A percentile compares a stretch with the other conserved stretches of the same genome.
Conservation (phyloP, 2,113 vertebrate species). For the Phainopepla nitens region DNA sequence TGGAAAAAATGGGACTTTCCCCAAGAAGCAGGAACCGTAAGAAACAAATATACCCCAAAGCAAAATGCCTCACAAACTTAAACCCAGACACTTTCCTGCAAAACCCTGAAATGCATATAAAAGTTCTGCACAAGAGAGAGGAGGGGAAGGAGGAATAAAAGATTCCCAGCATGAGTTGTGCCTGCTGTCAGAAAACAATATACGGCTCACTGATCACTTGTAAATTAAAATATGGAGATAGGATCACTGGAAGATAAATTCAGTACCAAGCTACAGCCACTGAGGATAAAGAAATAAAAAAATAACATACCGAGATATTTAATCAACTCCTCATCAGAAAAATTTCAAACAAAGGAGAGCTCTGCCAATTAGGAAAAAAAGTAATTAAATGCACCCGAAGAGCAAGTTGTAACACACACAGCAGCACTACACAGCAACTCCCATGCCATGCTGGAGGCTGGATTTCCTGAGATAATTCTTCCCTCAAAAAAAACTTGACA, state of each 20-base stretch:
- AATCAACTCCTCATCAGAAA: slow-evolving; percentile 27
- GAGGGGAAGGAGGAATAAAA: neutral
- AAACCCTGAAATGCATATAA: neutral
- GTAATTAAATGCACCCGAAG: neutral
- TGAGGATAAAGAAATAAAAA: neutral
- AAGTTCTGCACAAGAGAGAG: neutral
- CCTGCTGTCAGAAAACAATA: slow-evolving; percentile 35
- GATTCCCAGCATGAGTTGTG: slow-evolving; percentile 42
- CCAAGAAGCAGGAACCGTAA: neutral
- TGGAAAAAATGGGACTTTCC: neutral
- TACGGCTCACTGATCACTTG: slow-evolving; percentile 38
- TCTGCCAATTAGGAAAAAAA: neutral
- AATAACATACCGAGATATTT: neutral
- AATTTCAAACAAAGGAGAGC: slow-evolving; percentile 18
- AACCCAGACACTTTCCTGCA: neutral
- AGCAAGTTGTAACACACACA: neutral
- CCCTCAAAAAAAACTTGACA: neutral
- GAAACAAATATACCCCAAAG: neutral
- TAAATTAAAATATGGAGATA: slow-evolving; percentile 61
- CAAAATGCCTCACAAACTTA: neutral
- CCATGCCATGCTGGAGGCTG: neutral
- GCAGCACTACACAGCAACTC: neutral
- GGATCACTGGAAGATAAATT: slow-evolving; percentile 48
- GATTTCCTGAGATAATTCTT: neutral
- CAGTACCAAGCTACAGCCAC: slow-evolving; percentile 9